Percentiles rank a stretch among this genome's conserved stretches.
Evolutionary conservation across 2,888 invertebrate species (phyloP).

Genomic region (Endotricha flammealis): DNA sequence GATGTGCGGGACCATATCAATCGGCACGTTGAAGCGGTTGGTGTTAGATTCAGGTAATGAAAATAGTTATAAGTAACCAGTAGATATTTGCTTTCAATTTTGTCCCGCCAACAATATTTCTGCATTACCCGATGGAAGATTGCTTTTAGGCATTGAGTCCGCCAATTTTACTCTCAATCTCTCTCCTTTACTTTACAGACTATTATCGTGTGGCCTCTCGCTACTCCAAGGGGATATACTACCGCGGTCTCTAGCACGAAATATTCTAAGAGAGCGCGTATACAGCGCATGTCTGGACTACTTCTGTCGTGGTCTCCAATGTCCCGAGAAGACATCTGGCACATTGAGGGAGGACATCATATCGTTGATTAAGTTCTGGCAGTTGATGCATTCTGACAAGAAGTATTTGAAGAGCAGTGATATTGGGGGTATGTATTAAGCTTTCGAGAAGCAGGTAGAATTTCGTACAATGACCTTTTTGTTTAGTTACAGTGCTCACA

Average conservation of each 20-base stretch:
- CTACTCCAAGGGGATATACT: conserved; percentile 96
- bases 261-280: conserved; percentile 95
- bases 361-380: conserved; percentile 95
- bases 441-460: too few species aligned
- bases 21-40: conserved; percentile 93
- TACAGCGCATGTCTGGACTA: conserved; percentile 97
- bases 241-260: conserved; percentile 90
- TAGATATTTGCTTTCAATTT: too few species aligned
- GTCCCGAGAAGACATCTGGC: conserved; percentile 88
- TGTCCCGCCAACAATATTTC: too few species aligned
- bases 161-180: too few species aligned
- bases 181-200: conserved; percentile 55
- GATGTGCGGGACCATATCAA: conserved; percentile 84
- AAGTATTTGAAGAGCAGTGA: conserved; percentile 92
- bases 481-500: too few species aligned
- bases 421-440: conserved; percentile 82
- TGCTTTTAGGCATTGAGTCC: too few species aligned
- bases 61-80: too few species aligned
- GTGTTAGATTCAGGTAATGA: conserved; percentile 89
- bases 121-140: too few species aligned
- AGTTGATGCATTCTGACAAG: conserved; percentile 95
- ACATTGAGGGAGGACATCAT: conserved; percentile 93
- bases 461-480: too few species aligned
- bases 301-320: conserved; percentile 93
- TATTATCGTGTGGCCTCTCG: conserved; percentile 94